Evolutionary conservation across 2,888 invertebrate genomes (phyloP).

Genomic region (Metallyticus violacea): DNA sequence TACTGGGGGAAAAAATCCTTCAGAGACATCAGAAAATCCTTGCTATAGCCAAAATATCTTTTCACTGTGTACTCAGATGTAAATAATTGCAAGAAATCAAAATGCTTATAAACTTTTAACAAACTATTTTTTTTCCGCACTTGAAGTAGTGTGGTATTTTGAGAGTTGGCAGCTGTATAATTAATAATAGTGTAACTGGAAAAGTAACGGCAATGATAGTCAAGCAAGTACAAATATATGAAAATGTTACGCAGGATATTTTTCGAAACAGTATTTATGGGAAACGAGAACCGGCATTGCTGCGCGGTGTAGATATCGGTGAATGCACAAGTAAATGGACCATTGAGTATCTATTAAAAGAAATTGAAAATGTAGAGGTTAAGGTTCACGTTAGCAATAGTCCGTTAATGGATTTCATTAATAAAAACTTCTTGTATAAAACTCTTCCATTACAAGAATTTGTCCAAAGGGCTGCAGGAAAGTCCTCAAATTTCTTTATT

Average conservation of each 20-base stretch:
- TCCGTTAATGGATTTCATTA: conserved; percentile 50
- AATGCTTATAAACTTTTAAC: no score
- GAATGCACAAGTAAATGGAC: conserved; percentile 49
- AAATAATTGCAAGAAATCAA: no score
- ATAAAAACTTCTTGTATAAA: conserved; percentile 53
- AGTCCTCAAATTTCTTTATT: conserved; percentile 42
- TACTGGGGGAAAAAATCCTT: no score
- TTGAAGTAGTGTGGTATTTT: no score
- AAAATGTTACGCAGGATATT: conserved; percentile 7
- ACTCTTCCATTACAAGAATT: conserved; percentile 48
- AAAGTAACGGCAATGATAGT: not conserved
- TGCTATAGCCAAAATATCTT: no score
- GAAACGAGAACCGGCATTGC: conserved; percentile 44
- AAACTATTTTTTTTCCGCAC: no score
- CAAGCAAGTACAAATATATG: conserved; percentile 37
- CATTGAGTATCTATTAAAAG: conserved; percentile 45
- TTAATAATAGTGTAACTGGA: no score
- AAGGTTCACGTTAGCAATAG: conserved; percentile 50
- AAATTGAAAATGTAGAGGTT: conserved; percentile 44
- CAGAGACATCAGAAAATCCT: no score
- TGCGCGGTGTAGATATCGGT: conserved; percentile 49
- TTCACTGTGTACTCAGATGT: no score
- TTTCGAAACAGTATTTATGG: conserved; percentile 2
- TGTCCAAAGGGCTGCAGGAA: conserved; percentile 43
- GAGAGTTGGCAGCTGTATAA: no score